Percentiles rank a stretch among this genome's conserved stretches.
These are phyloP conservation scores for Anguilla rostrata DNA, from an alignment of 2,113 vertebrate genomes.

Conservation along the genomic window DNA sequence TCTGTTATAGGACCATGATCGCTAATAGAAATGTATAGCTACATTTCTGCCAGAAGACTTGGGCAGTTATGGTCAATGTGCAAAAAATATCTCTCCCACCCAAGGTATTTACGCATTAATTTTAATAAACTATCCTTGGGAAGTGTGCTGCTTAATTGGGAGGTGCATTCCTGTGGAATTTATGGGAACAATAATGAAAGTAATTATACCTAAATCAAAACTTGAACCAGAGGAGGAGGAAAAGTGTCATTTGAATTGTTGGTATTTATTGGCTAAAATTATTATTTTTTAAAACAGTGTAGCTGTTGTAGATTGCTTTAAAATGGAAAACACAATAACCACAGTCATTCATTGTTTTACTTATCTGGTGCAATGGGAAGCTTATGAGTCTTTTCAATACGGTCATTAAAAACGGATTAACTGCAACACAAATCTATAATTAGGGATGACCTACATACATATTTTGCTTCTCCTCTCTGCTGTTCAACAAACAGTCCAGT, in stretches of 20 bases:
- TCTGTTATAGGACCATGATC: background rate
- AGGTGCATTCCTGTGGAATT: background rate
- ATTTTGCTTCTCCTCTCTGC: slow-evolving; percentile 1
- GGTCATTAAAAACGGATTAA: slow-evolving; percentile 26
- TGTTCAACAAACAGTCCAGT: slow-evolving; percentile 5
- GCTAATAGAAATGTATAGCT: background rate
- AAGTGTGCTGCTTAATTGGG: background rate
- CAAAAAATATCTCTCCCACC: background rate
- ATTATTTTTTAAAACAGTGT: background rate
- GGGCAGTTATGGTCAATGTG: background rate
- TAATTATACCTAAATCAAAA: slow-evolving; percentile 3
- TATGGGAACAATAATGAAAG: background rate
- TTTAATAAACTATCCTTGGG: background rate
- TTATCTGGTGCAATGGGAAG: slow-evolving; percentile 16
- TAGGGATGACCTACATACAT: slow-evolving; percentile 36
- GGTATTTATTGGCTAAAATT: background rate
- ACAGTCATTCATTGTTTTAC: slow-evolving; percentile 1
- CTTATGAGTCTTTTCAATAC: slow-evolving; percentile 23
- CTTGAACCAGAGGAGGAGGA: background rate
- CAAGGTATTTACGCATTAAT: background rate
- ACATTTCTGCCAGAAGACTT: background rate
- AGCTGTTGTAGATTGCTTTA: background rate
- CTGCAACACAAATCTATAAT: slow-evolving; percentile 28
- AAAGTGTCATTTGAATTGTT: background rate
- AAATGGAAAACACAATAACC: background rate